These are phyloP conservation scores for Lasioglossum figueresi DNA, from an alignment of 2,888 invertebrate species.

Conservation along the genomic window DNA sequence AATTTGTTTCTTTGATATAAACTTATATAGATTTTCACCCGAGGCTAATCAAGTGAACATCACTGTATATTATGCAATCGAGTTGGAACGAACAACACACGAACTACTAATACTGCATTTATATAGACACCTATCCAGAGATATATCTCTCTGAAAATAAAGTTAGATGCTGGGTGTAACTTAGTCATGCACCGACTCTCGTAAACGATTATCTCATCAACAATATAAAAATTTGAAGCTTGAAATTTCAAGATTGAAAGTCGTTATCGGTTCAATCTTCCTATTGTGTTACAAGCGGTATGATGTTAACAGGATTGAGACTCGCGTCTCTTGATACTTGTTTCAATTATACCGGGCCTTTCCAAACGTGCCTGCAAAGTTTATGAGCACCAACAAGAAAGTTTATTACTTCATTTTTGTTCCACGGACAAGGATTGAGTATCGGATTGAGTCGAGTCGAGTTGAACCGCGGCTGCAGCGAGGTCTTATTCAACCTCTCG, in stretches of 20 bases:
- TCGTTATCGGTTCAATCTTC: not conserved
- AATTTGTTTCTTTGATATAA: too few relatives aligned
- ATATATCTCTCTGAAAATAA: too few relatives aligned
- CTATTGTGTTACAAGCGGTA: not conserved
- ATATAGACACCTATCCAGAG: too few relatives aligned
- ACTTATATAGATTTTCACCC: too few relatives aligned
- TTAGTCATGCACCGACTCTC: too few relatives aligned
- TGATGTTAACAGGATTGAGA: not conserved
- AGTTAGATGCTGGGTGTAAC: too few relatives aligned
- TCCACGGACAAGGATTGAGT: not conserved
- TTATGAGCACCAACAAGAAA: not conserved
- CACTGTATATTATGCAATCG: not conserved
- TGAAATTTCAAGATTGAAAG: not conserved
- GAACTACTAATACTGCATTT: too few relatives aligned
- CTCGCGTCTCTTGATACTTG: not conserved
- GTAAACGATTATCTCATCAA: not conserved
- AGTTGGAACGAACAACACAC: not conserved
- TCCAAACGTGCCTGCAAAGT: not conserved
- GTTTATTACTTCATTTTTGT: not conserved
- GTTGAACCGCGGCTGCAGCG: not conserved
- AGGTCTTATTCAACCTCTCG: constrained; percentile 27
- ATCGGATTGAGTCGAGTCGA: not conserved
- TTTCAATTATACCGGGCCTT: not conserved
- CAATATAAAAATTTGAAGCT: too few relatives aligned
- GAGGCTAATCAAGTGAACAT: too few relatives aligned